Evolutionary conservation across 37 sponge, comb jelly and placozoan genomes (phyloP), one percentile per base, ranked within the genome.

Genomic region (Lycopodina hypogea): DNA sequence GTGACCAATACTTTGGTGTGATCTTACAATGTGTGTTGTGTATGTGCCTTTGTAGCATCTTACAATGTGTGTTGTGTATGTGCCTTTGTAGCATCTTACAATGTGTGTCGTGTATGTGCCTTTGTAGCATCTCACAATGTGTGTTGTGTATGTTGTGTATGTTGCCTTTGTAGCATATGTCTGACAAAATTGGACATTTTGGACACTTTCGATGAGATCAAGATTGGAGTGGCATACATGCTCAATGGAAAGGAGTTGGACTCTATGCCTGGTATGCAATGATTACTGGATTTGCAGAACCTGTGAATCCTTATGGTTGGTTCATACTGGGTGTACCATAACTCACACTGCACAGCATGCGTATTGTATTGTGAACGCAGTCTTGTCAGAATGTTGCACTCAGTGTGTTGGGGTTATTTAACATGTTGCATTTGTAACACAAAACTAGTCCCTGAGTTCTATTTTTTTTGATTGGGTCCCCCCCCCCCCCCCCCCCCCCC

Each of bases 171-270:
- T 72, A 94, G 96, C 35, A 82, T 98, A 28, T 93, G 92, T 50
- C 55, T 98, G 59, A 91, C 94, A 0, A 98, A 98, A 69, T 36
- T 98, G 63, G 99, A 98, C 40, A 87, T 98, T 56, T 61, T 98
- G 72, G 99, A 98, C 77, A 81, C 84, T 8, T 91, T 98, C 79
- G 86, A 96, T 32, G 99, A 98, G 73, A 56, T 98, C 18, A 98
- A 93, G 68, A 86, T 98, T 33, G 97, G 94, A 36, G 83, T 91
- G 28, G 74, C 84, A 23, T 98, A 98, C 71, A 87, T 69, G n/a
- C 53, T 94, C 30, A 86, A 97, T 81, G 99, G 99, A 23, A 72
- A 85, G 34, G 71, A 39, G 23, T 52, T 98, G 39, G 82, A 83
- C 11, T 71, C 76, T 18, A 84, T 91, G 71, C 97, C 97, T 61